Percentiles rank a stretch among this genome's conserved stretches.
Conservation (phyloP, 2,797 vertebrate genomes). For the Trachops cirrhosus region DNA sequence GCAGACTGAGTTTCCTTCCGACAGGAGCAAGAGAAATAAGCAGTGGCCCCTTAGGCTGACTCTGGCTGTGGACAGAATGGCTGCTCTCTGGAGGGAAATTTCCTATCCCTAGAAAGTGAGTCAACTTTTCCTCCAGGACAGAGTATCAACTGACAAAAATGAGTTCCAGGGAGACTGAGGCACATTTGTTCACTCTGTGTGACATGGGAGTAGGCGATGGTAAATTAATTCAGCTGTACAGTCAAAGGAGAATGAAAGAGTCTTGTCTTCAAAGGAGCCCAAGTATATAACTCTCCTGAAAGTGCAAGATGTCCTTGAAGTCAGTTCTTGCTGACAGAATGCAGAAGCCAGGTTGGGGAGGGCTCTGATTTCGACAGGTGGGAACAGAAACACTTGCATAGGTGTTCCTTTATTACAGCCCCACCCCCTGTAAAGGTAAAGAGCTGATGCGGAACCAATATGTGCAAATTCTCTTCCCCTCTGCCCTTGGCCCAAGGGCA, state of each 20-base stretch:
- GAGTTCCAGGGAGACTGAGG: background rate
- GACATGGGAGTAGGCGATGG: background rate
- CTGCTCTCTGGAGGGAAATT: background rate
- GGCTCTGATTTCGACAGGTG: background rate
- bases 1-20: background rate
- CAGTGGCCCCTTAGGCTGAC: background rate
- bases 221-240: background rate
- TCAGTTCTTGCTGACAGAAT: slow-evolving; percentile 58
- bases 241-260: background rate
- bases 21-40: background rate
- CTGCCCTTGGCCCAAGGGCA: slow-evolving; percentile 76
- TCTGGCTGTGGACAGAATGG: background rate
- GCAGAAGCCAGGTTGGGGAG: background rate
- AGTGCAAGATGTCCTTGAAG: slow-evolving; percentile 65
- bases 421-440: slow-evolving; percentile 67
- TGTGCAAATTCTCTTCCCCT: slow-evolving; percentile 60
- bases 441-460: slow-evolving; percentile 73
- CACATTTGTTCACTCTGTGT: background rate
- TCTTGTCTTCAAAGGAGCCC: background rate
- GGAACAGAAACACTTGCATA: background rate
- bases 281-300: background rate
- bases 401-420: slow-evolving; percentile 62
- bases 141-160: background rate
- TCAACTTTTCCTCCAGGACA: background rate
- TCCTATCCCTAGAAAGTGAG: background rate